Percentiles rank a stretch among this genome's conserved stretches.
Conservation (phyloP, 92 coral and sea anemone genomes). For the Palythoa grandiflora region DNA sequence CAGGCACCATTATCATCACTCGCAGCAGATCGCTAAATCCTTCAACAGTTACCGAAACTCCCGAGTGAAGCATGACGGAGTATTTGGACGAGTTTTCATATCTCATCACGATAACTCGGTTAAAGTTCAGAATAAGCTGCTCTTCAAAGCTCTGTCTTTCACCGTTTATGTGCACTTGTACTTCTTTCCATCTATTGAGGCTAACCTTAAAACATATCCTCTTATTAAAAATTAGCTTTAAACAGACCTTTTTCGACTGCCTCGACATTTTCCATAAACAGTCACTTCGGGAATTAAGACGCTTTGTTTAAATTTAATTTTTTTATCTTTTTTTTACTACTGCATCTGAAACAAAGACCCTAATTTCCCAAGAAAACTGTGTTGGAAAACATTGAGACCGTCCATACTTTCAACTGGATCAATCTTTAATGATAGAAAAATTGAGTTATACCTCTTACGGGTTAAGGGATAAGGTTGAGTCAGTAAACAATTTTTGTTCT, state of each 20-base stretch:
- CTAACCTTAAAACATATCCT: conserved; percentile 57
- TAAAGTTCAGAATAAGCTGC: conserved; percentile 62
- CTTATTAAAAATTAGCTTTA: background rate
- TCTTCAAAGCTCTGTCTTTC: conserved; percentile 70
- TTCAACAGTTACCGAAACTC: conserved; percentile 73
- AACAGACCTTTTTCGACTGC: background rate
- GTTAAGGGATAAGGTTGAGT: no score
- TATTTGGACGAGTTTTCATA: conserved; percentile 67
- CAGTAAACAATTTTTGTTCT: no score
- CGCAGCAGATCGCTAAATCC: conserved; percentile 47
- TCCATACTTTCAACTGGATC: no score
- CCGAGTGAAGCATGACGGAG: conserved; percentile 70
- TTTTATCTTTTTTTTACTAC: no score
- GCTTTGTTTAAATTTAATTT: no score
- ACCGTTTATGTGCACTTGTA: conserved; percentile 77
- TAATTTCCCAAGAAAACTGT: no score
- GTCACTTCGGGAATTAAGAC: no score
- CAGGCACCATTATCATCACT: conserved; percentile 10
- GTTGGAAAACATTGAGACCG: no score
- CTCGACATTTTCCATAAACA: no score
- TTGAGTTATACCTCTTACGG: no score
- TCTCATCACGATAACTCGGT: conserved; percentile 65
- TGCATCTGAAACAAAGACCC: no score
- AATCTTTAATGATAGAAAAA: no score
- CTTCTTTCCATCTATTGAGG: conserved; percentile 66